Percentiles rank a stretch among this genome's conserved stretches.
These are phyloP conservation scores for Lutraria rhynchaena DNA, from an alignment of 1,140 invertebrate genomes.

Conservation along the genomic window DNA sequence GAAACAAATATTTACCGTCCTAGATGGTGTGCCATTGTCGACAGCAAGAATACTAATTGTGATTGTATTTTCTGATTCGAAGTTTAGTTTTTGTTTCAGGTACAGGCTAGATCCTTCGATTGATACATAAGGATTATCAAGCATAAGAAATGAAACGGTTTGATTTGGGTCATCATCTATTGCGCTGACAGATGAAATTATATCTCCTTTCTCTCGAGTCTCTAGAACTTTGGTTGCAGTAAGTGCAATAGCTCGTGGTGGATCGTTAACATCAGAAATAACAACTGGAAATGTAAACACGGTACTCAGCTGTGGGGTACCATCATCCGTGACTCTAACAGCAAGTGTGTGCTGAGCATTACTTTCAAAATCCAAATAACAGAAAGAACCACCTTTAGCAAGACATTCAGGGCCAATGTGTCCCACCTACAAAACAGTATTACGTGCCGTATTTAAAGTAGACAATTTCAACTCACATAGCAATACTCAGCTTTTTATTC, in stretches of 20 bases:
- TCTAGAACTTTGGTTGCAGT: constrained; percentile 6
- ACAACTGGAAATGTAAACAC: not conserved
- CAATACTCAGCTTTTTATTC: too few relatives aligned
- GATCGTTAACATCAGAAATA: constrained; percentile 26
- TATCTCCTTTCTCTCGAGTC: not conserved
- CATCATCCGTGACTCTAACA: constrained; percentile 12
- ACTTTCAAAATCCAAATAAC: constrained; percentile 37
- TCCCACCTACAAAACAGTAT: too few relatives aligned
- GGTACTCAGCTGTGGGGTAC: not conserved
- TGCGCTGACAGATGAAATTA: not conserved
- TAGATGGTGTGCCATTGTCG: constrained; percentile 6
- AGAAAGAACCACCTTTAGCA: not conserved
- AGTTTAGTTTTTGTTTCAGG: not conserved
- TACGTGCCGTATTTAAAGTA: too few relatives aligned
- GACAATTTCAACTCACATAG: too few relatives aligned
- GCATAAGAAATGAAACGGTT: not conserved
- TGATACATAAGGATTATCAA: not conserved
- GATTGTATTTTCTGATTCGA: not conserved
- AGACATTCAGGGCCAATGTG: not conserved
- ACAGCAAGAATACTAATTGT: not conserved
- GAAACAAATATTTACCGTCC: not conserved
- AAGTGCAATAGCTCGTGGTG: not conserved
- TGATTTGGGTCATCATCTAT: constrained; percentile 25
- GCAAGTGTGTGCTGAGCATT: not conserved
- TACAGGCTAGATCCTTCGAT: not conserved